Evolutionary conservation across 2,888 invertebrate species (phyloP).

Genomic region (Standfussiana lucernea): DNA sequence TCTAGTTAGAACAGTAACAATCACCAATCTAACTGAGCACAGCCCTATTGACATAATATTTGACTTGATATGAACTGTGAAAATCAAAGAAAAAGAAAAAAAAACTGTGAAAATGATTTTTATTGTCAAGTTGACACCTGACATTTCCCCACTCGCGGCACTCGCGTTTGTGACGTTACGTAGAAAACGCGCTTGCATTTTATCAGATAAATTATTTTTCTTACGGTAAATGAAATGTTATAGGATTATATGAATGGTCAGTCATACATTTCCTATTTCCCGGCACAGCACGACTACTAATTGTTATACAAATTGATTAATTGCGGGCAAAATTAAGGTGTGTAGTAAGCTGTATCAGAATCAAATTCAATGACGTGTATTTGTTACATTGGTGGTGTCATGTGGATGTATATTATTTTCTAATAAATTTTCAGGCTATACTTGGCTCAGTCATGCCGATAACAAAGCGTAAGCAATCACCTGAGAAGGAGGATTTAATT

Average conservation of each 20-base stretch:
- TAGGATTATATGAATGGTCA: slow-evolving; percentile 54
- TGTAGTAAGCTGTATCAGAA: slow-evolving; percentile 52
- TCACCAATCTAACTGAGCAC: background rate
- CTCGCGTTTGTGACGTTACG: slow-evolving; percentile 26
- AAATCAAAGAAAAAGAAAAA: background rate
- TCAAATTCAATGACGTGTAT: slow-evolving; percentile 82
- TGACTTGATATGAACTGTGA: background rate
- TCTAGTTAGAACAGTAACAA: background rate
- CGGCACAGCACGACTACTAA: slow-evolving; percentile 15
- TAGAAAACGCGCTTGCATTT: background rate
- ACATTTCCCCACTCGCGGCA: background rate
- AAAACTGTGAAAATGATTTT: too few relatives aligned
- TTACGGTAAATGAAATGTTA: slow-evolving; percentile 20
- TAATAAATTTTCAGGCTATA: slow-evolving; percentile 78
- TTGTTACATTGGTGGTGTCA: slow-evolving; percentile 72
- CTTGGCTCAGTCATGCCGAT: slow-evolving; percentile 82
- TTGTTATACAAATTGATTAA: slow-evolving; percentile 36
- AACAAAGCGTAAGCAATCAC: slow-evolving; percentile 84
- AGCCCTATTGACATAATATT: background rate
- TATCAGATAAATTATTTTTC: slow-evolving; percentile 14
- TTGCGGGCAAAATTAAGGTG: slow-evolving; percentile 84
- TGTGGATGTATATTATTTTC: slow-evolving; percentile 48
- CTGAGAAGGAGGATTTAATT: slow-evolving; percentile 84
- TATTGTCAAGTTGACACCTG: background rate
- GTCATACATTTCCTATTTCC: slow-evolving; percentile 14